A percentile compares a stretch with the other conserved stretches of the same genome.
Evolutionary conservation across 2,113 vertebrate species (phyloP).

Genomic region (Pao palembangensis): DNA sequence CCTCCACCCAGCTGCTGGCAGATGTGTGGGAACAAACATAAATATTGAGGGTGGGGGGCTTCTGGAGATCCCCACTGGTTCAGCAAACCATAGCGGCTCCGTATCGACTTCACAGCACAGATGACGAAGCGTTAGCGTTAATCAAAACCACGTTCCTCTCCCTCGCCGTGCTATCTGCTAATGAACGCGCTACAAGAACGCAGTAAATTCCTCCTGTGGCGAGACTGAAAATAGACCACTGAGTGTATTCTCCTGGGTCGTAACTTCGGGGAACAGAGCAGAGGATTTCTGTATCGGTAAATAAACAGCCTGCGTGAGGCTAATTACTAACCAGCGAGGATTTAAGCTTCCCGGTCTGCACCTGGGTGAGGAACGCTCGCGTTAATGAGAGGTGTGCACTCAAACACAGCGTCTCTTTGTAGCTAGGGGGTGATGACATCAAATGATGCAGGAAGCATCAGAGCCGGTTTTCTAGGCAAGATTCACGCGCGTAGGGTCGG

Average conservation of each 20-base stretch:
- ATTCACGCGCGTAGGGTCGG: not conserved
- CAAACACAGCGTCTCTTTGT: slow-evolving; percentile 1
- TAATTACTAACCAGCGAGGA: slow-evolving; percentile 62
- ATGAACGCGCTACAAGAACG: slow-evolving; percentile 30
- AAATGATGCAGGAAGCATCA: not conserved
- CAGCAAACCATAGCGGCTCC: not conserved
- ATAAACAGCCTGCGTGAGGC: slow-evolving; percentile 44
- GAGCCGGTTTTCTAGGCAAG: too few species aligned
- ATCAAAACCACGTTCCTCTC: slow-evolving; percentile 20
- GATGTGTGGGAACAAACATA: slow-evolving; percentile 14
- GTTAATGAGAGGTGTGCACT: slow-evolving; percentile 41
- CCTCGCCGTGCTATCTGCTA: not conserved
- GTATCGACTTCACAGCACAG: slow-evolving; percentile 11
- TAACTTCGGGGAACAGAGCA: slow-evolving; percentile 26
- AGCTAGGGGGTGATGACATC: not conserved
- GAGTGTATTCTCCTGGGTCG: slow-evolving; percentile 13
- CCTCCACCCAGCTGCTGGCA: slow-evolving; percentile 6
- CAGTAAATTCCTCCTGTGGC: slow-evolving; percentile 23
- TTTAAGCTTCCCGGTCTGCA: slow-evolving; percentile 35
- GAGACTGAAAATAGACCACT: slow-evolving; percentile 54
- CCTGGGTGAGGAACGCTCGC: slow-evolving; percentile 54
- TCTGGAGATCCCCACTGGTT: slow-evolving; percentile 1
- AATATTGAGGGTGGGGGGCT: slow-evolving; percentile 26
- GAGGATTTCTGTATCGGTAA: slow-evolving; percentile 49
- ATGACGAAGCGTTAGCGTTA: not conserved